A percentile compares a stretch with the other conserved stretches of the same genome.
These are phyloP conservation scores for Tinamus major DNA, from an alignment of 2,797 vertebrate species.

Conservation along the genomic window DNA sequence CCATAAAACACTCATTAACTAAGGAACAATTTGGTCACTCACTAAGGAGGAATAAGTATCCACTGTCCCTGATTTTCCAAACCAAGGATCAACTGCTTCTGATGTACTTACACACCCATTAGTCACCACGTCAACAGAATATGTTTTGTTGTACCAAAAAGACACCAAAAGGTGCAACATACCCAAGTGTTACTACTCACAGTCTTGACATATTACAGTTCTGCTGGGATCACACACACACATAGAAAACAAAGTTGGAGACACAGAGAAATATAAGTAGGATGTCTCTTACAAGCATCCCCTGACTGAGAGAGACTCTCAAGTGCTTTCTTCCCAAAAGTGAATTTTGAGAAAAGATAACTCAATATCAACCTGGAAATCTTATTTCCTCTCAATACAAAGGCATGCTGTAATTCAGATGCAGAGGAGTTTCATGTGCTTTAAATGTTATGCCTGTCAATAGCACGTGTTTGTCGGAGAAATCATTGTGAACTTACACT, in stretches of 20 bases:
- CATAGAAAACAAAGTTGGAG: neutral
- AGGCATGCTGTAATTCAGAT: neutral
- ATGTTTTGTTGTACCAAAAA: neutral
- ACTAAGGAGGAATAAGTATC: neutral
- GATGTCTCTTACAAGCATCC: rapidly evolving
- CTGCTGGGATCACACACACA: neutral
- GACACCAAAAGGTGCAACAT: neutral
- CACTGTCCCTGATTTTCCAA: neutral
- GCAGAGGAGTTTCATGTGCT: neutral
- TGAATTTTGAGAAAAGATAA: neutral
- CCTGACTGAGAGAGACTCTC: neutral
- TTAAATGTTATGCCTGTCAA: neutral
- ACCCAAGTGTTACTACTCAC: too few relatives aligned
- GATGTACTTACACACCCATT: neutral
- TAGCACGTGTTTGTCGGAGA: neutral
- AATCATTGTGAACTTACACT: neutral
- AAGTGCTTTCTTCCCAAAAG: neutral
- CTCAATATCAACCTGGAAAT: neutral
- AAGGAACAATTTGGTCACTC: neutral
- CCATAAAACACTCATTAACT: neutral
- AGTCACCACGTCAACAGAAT: neutral
- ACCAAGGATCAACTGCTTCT: neutral
- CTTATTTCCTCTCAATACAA: neutral
- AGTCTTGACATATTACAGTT: neutral
- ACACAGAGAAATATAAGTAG: neutral